phyloP scores from a whole-genome alignment of 1,140 invertebrate genomes.

The Macrobrachium nipponense region DNA sequence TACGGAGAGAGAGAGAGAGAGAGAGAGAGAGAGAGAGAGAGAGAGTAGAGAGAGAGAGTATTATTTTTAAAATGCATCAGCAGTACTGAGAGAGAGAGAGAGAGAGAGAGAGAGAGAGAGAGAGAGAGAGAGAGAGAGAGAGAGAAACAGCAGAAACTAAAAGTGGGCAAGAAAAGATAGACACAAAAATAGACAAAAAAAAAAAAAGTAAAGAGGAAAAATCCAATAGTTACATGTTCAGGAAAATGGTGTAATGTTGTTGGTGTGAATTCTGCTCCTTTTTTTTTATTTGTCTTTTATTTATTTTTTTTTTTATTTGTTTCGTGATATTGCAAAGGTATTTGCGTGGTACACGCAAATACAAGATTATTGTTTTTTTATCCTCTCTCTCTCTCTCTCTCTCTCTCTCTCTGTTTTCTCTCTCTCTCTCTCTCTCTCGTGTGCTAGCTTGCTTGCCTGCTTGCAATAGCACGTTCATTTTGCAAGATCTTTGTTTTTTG shows the following conservation, averaged over 20 bases:
- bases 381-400: no score
- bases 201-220: neutral
- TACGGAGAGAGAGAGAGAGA: neutral
- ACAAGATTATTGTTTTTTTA: no score
- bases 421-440: no score
- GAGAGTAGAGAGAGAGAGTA: neutral
- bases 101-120: neutral
- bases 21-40: neutral
- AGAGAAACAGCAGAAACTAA: neutral
- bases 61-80: neutral
- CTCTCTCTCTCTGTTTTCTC: no score
- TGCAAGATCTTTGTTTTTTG: no score
- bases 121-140: neutral
- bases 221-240: neutral
- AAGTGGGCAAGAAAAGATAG: neutral
- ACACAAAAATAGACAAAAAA: neutral
- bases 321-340: no score
- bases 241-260: neutral
- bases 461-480: no score
- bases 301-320: no score
- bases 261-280: neutral
- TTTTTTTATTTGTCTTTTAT: no score
- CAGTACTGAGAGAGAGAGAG: neutral
- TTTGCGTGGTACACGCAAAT: no score
- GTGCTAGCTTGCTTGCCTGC: no score